Evolutionary conservation across 1,140 invertebrate species (phyloP).

Genomic region (Subanguina moxae): DNA sequence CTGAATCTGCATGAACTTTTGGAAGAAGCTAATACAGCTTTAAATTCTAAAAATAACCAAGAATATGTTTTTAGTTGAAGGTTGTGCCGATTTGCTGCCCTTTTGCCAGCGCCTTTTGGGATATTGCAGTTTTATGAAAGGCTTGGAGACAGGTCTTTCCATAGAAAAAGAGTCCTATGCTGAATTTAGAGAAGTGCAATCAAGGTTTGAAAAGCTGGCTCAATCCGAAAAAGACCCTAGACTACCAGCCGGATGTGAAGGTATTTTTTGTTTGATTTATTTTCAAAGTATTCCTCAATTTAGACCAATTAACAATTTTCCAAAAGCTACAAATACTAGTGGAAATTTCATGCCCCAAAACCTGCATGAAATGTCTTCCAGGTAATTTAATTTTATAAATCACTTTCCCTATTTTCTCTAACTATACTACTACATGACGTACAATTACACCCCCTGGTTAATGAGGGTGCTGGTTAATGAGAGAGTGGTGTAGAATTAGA

Average conservation of each 20-base stretch:
- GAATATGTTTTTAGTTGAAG: background rate
- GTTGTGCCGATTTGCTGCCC: slow-evolving; percentile 26
- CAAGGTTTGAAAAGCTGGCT: slow-evolving; percentile 24
- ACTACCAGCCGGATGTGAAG: slow-evolving; percentile 24
- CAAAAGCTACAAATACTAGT: slow-evolving; percentile 35
- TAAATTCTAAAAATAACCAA: background rate
- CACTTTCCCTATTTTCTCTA: no score
- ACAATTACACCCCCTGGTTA: no score
- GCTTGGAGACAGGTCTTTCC: slow-evolving; percentile 23
- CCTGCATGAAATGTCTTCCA: slow-evolving; percentile 22
- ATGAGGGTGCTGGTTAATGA: no score
- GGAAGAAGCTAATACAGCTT: no score
- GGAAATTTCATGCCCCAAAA: slow-evolving; percentile 26
- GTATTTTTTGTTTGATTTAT: no score
- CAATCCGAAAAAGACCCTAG: slow-evolving; percentile 1
- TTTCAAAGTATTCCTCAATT: slow-evolving; percentile 3
- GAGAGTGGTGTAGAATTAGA: no score
- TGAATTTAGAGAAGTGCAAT: slow-evolving; percentile 21
- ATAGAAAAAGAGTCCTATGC: slow-evolving; percentile 12
- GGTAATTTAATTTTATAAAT: background rate
- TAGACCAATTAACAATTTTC: slow-evolving; percentile 21
- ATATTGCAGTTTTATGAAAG: slow-evolving; percentile 35
- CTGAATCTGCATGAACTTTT: no score
- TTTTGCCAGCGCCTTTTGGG: slow-evolving; percentile 31
- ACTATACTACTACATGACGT: no score